Evolutionary conservation across 2,888 invertebrate species (phyloP), one percentile per base, ranked within the genome.

Genomic region (Trichacis sp.): DNA sequence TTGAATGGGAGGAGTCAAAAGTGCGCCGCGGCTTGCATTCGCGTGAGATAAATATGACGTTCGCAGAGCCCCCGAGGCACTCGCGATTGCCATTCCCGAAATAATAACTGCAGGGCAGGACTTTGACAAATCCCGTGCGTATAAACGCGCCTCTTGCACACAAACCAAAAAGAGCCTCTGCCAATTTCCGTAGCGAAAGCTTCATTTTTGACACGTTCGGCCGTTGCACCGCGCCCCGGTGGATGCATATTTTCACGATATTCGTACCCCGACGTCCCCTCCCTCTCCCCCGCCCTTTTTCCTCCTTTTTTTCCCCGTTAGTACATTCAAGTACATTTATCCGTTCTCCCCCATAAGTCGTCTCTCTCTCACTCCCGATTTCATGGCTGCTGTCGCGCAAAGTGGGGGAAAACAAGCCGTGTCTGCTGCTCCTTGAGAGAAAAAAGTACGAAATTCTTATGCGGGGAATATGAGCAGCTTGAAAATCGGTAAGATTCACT

Each of bases 401-500:
- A 74, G 82, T 80, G 80, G 81, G 81, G 78, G 79, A 76, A 80
- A 77, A 78, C 80, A 77, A 82, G 79, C 79, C 75, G 77, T 78
- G 73, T 75, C 72, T 68, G 73, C 73, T 70, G 42, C 19, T 17
- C 8, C 11, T 40, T 73, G 69, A 76, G 72, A 72, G 73, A 69
- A 76, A 72, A 72, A 60, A 69, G 71, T 63, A 67, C 65, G 56
- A 67, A 71, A 64, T 72, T 74, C 82, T 83, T 82, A 84, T 84
- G 83, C 81, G 81, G 84, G n/a, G 85, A 88, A 86, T 87, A 88
- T 88, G 88, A 88, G 88, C 85, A 88, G 88, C 85, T 85, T 88
- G 86, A 88, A 88, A 87, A 87, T 87, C 81, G 88, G 88, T 88
- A 86, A 87, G 87, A 43, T 55, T 33, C 33, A 40, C 29, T 48